Base-by-base conservation (phyloP, 2,113 vertebrate genomes). In the Lichenostomus cassidix region DNA sequence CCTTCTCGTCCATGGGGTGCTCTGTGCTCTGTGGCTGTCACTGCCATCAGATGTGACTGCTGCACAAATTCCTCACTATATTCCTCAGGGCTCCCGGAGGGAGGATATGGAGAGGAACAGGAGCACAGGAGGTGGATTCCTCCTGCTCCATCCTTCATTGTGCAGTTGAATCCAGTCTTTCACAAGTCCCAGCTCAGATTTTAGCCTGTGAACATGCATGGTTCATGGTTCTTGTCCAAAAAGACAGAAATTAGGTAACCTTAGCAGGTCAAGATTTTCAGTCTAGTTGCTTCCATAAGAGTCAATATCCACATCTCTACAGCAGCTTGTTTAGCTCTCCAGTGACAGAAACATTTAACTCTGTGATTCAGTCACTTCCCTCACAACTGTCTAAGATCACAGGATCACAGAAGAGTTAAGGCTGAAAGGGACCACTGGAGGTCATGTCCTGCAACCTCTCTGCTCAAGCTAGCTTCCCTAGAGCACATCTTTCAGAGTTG, bases 81-180 rank as follows among this genome's bases (percentile, higher is more conserved):
- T 53, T 35, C 35, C 31, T 59, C 11, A 21, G 27, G 42, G 35
- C 11, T 83, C 33, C n/a, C 0, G 0, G 42, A 58, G 6, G 18
- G 44, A 65, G 42, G 27, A 2, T 46, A 24, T 31, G 39, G 14
- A 68, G 52, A 68, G 15, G 53, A 82, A 75, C 8, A 14, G 50
- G 23, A 82, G 17, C 22, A 21, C 15, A 41, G 52, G 37, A 39
- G 9, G 11, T 37, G 35, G 33, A 55, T 65, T 91, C 8, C 7
- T 79, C 24, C 29, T 52, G 44, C n/a, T 71, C 17, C 31, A 24
- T 47, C 44, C n/a, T 53, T 49, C 49, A 4, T 7, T 10, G 31
- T 1, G 56, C 11, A 21, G 23, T 11, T 62, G 27, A 73, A 79
- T 27, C 28, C 23, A 85, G 22, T 8, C 35, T 53, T 52, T 62